These are phyloP conservation scores for Taeniopygia guttata DNA, from an alignment of 2,797 vertebrate genomes.

Conservation along the genomic window DNA sequence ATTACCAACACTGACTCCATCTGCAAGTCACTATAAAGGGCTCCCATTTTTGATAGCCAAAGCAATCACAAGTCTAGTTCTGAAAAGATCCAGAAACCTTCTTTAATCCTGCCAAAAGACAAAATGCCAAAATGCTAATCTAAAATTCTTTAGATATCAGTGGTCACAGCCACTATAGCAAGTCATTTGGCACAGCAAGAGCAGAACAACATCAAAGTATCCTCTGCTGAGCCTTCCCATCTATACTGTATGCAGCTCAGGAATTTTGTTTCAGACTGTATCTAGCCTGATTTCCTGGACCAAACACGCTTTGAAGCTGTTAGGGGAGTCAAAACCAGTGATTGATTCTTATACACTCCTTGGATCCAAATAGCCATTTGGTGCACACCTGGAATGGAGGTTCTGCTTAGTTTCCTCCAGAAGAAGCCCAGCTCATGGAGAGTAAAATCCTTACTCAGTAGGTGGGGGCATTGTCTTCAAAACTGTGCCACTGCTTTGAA, in stretches of 20 bases:
- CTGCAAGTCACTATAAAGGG: background rate
- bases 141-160: slow-evolving; percentile 40
- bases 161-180: background rate
- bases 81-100: slow-evolving; percentile 34
- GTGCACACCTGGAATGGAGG: background rate
- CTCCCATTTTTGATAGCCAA: background rate
- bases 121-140: slow-evolving; percentile 1
- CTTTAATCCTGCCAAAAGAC: slow-evolving; percentile 23
- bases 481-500: background rate
- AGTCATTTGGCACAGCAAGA: background rate
- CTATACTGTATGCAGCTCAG: background rate
- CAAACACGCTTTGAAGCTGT: background rate
- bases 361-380: background rate
- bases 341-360: background rate
- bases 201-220: slow-evolving; percentile 14
- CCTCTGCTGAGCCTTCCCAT: background rate
- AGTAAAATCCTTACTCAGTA: background rate
- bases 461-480: background rate
- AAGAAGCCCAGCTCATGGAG: background rate
- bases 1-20: background rate
- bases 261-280: background rate
- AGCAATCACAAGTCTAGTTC: background rate
- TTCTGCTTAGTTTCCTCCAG: background rate
- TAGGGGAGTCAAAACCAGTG: background rate
- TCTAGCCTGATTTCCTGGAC: background rate